Conservation (phyloP, 2,888 invertebrate species). For the Calliopum simillimum region DNA sequence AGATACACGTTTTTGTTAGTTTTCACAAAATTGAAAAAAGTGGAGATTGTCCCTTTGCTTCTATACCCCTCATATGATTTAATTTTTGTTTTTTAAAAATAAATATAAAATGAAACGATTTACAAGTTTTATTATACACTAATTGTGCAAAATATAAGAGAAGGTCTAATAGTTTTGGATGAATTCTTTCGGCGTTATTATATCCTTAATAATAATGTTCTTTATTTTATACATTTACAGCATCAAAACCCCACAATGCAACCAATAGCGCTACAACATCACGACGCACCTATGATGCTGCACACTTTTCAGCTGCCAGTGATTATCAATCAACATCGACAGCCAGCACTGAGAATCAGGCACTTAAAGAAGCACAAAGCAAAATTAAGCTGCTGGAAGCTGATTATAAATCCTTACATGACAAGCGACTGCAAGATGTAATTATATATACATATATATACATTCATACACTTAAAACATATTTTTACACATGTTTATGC, state of each 20-base stretch:
- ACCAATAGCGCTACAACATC: slow-evolving; percentile 27
- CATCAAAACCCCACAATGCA: slow-evolving; percentile 31
- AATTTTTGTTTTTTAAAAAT: no score
- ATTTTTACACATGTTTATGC: slow-evolving; percentile 6
- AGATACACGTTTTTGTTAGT: no score
- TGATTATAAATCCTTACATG: slow-evolving; percentile 80
- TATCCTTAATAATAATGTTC: neutral
- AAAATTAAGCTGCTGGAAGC: slow-evolving; percentile 79
- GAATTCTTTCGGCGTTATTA: no score
- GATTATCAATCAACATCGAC: slow-evolving; percentile 49
- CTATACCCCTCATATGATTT: no score
- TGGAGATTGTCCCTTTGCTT: no score
- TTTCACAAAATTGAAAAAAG: no score
- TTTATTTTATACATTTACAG: slow-evolving; percentile 27
- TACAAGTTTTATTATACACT: no score
- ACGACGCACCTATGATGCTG: slow-evolving; percentile 42
- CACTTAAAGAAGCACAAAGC: slow-evolving; percentile 69
- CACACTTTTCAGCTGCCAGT: slow-evolving; percentile 34
- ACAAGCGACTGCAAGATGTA: slow-evolving; percentile 83
- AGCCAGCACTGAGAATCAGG: slow-evolving; percentile 63
- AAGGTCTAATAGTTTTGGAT: no score
- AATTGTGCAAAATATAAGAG: no score
- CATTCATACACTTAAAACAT: neutral
- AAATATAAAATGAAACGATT: no score
- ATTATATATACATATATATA: slow-evolving; percentile 61